These are phyloP conservation scores for Eurytoma californica DNA, from an alignment of 2,888 invertebrate genomes.

Conservation along the genomic window DNA sequence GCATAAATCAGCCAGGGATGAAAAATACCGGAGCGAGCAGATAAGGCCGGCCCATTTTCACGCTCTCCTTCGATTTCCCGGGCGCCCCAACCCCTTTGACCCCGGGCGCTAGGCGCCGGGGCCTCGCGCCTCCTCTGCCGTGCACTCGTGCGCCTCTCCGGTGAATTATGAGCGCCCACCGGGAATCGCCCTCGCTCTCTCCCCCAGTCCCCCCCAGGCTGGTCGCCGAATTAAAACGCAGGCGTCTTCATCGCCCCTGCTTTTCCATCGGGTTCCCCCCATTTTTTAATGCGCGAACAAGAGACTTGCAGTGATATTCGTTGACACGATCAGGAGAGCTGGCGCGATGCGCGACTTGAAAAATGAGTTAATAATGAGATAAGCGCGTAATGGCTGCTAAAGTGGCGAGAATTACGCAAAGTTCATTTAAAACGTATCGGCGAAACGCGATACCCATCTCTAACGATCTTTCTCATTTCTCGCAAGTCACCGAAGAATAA, in stretches of 20 bases:
- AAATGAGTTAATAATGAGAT: too few relatives aligned
- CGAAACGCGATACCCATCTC: slow-evolving; percentile 43
- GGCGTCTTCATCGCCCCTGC: too few relatives aligned
- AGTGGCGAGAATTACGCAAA: slow-evolving; percentile 23
- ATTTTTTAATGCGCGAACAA: too few relatives aligned
- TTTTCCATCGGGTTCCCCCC: not conserved
- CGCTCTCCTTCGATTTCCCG: slow-evolving; percentile 36
- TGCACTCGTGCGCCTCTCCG: not conserved
- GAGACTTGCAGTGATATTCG: too few relatives aligned
- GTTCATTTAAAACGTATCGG: slow-evolving; percentile 18
- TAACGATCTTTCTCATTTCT: slow-evolving; percentile 54
- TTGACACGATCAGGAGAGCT: too few relatives aligned
- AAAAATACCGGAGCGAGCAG: slow-evolving; percentile 22
- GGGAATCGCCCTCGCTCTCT: slow-evolving; percentile 1
- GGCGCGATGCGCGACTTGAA: too few relatives aligned
- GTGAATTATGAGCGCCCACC: too few relatives aligned
- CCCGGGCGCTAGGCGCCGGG: slow-evolving; percentile 52
- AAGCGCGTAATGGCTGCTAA: too few relatives aligned
- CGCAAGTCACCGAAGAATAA: slow-evolving; percentile 72
- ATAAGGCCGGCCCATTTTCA: slow-evolving; percentile 51
- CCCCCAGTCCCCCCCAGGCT: not conserved
- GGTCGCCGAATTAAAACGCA: slow-evolving; percentile 43
- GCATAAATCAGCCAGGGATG: slow-evolving; percentile 3
- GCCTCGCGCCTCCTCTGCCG: slow-evolving; percentile 43
- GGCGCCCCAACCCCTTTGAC: slow-evolving; percentile 35